These are phyloP conservation scores for Caenorhabditis imperialis DNA, from an alignment of 2,888 invertebrate species.

Conservation along the genomic window DNA sequence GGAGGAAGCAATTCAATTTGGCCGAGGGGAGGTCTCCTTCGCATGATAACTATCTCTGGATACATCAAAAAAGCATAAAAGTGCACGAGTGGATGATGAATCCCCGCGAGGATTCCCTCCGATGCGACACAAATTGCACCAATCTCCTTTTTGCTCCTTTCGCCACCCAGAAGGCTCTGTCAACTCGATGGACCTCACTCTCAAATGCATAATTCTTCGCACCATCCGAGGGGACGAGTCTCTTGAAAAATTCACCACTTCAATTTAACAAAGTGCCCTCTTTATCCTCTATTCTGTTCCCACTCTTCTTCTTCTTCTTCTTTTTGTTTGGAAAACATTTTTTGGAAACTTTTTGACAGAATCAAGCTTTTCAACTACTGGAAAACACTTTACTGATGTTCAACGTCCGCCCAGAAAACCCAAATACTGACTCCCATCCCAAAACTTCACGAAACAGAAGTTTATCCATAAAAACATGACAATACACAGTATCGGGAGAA, in stretches of 20 bases:
- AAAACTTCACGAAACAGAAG: constrained; percentile 27
- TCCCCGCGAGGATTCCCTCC: constrained; percentile 14
- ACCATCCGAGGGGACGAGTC: constrained; percentile 6
- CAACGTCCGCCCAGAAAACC: too few relatives aligned
- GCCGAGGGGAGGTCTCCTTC: too few relatives aligned
- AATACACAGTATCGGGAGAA: constrained; percentile 20
- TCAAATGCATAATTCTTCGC: constrained; percentile 42
- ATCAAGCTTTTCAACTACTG: too few relatives aligned
- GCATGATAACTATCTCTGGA: constrained; percentile 16
- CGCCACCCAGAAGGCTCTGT: constrained; percentile 2
- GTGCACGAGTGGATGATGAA: constrained; percentile 18
- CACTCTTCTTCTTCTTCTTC: too few relatives aligned
- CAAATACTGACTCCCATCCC: too few relatives aligned
- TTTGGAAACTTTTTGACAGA: too few relatives aligned
- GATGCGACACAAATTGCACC: constrained; percentile 35
- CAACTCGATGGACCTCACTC: constrained; percentile 6
- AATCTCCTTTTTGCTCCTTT: constrained; percentile 30
- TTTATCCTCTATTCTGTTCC: not conserved
- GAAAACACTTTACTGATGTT: too few relatives aligned
- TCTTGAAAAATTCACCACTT: constrained; percentile 51
- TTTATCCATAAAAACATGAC: constrained; percentile 31
- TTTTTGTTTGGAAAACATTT: too few relatives aligned
- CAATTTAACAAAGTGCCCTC: constrained; percentile 45
- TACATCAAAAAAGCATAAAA: constrained; percentile 34
- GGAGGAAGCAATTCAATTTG: not conserved